A percentile compares a stretch with the other conserved stretches of the same genome.
Conservation (phyloP, 1,140 invertebrate genomes). For the Drosophila repleta region DNA sequence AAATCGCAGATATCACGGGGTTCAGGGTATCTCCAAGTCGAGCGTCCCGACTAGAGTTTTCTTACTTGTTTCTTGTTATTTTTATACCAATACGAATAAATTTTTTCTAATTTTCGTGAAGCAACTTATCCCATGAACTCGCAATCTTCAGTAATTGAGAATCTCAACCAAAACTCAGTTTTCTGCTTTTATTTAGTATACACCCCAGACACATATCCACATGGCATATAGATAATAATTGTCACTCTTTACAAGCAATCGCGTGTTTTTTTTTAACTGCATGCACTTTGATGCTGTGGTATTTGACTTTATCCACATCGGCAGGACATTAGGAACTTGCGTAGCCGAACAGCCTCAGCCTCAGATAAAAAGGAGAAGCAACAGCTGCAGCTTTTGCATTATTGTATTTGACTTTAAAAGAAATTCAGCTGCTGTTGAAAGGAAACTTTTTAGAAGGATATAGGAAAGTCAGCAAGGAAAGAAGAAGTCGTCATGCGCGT, state of each 20-base stretch:
- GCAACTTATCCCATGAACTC: too few species aligned
- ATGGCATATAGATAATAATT: too few species aligned
- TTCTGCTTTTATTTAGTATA: too few species aligned
- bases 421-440: constrained; percentile 34
- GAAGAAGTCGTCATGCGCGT: constrained; percentile 18
- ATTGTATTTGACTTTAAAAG: constrained; percentile 41
- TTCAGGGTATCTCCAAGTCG: too few species aligned
- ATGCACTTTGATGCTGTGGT: constrained; percentile 31
- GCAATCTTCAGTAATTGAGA: too few species aligned
- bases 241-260: constrained; percentile 45
- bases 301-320: constrained; percentile 12
- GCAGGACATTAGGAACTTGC: constrained; percentile 24
- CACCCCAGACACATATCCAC: too few species aligned
- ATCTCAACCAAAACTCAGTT: neutral
- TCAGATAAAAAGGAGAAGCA: constrained; percentile 16
- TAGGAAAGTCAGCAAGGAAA: neutral
- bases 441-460: constrained; percentile 8
- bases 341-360: constrained; percentile 2
- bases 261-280: constrained; percentile 14
- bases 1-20: too few species aligned
- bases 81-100: too few species aligned
- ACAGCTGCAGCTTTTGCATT: constrained; percentile 35
- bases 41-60: too few species aligned
- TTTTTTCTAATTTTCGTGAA: too few species aligned
- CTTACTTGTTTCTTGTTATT: too few species aligned